Conservation (phyloP, 2,888 invertebrate genomes). For the Folsomia manolachei region DNA sequence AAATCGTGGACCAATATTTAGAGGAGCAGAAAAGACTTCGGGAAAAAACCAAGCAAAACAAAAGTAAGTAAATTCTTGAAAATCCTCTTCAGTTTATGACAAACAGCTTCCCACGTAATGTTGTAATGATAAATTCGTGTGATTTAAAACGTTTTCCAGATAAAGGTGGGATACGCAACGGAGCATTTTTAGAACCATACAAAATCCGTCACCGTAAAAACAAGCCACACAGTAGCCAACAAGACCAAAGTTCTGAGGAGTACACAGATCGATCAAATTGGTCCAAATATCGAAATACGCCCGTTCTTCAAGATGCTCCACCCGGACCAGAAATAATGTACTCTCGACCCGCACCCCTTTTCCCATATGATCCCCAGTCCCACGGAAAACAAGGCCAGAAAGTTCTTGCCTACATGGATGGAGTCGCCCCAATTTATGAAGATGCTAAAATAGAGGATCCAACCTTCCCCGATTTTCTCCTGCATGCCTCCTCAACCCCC, state of each 20-base stretch:
- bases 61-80: background rate
- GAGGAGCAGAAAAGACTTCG: constrained; percentile 25
- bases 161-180: background rate
- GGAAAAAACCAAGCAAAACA: constrained; percentile 5
- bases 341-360: constrained; percentile 20
- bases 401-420: constrained; percentile 33
- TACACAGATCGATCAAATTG: constrained; percentile 1
- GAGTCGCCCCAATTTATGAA: constrained; percentile 31
- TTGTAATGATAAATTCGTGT: no score
- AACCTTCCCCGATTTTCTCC: constrained; percentile 38
- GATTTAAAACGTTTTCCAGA: no score
- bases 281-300: background rate
- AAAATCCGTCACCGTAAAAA: constrained; percentile 29
- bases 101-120: no score
- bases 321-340: constrained; percentile 33
- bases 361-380: constrained; percentile 10
- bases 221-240: constrained; percentile 14
- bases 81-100: no score
- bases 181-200: constrained; percentile 24
- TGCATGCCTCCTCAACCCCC: constrained; percentile 18
- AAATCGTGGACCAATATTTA: constrained; percentile 35
- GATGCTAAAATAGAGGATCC: constrained; percentile 34
- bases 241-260: constrained; percentile 8
- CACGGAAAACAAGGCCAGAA: background rate
- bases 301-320: constrained; percentile 11